Evolutionary conservation across 2,113 vertebrate genomes (phyloP).

Genomic region (Sakesphorus luctuosus): DNA sequence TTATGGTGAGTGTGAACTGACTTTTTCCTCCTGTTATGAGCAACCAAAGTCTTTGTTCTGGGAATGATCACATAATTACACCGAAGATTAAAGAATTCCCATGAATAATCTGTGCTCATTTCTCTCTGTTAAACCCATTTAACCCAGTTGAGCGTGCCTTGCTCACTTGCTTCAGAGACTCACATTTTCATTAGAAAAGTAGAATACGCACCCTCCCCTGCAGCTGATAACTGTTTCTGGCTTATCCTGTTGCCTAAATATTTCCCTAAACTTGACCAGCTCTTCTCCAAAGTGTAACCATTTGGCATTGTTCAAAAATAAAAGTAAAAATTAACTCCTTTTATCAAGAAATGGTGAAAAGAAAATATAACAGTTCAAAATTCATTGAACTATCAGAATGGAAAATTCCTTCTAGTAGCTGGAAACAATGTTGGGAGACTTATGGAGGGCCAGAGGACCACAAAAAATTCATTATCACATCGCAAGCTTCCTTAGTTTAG

Average conservation of each 20-base stretch:
- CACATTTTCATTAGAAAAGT: background rate
- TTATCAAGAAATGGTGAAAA: background rate
- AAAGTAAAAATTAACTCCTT: background rate
- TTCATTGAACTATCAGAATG: background rate
- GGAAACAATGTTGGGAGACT: background rate
- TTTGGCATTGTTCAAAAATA: background rate
- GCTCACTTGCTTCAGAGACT: background rate
- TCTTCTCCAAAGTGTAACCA: background rate
- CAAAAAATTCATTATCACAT: background rate
- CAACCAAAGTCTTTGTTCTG: slow-evolving; percentile 48
- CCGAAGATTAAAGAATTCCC: slow-evolving; percentile 53
- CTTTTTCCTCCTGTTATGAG: slow-evolving; percentile 29
- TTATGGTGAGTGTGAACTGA: background rate
- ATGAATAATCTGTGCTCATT: slow-evolving; percentile 51
- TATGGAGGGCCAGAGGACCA: background rate
- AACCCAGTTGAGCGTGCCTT: background rate
- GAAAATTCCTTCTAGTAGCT: background rate
- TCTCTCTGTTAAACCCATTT: slow-evolving; percentile 39
- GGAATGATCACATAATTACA: slow-evolving; percentile 50
- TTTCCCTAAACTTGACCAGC: background rate
- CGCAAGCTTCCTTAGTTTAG: background rate
- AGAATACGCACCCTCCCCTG: background rate
- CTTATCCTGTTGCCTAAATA: background rate
- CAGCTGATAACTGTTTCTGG: background rate
- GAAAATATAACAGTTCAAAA: background rate